phyloP scores from a whole-genome alignment of 2,797 vertebrate species.

The Brotula barbata region DNA sequence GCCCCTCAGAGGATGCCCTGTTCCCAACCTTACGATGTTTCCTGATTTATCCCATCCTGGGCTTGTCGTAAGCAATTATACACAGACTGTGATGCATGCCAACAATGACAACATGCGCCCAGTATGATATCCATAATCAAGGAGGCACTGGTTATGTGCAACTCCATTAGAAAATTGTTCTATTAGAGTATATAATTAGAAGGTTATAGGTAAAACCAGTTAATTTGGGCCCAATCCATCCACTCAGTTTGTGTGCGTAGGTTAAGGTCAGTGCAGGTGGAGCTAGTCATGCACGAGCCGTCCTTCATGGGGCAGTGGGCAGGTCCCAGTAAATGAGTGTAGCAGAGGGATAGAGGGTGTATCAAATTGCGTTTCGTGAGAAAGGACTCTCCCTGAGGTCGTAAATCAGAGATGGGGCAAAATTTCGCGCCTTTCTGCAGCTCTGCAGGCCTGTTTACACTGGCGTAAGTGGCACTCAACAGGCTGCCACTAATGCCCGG shows the following conservation, averaged over 20 bases:
- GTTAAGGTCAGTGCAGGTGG: constrained; percentile 76
- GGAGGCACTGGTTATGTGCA: constrained; percentile 14
- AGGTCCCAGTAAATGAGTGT: constrained; percentile 75
- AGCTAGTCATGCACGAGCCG: constrained; percentile 67
- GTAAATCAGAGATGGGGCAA: constrained; percentile 80
- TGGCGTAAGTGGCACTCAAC: constrained; percentile 76
- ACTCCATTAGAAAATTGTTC: background rate
- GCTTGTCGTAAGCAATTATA: constrained; percentile 50
- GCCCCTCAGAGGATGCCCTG: constrained; percentile 65
- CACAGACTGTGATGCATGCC: constrained; percentile 36
- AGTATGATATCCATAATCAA: constrained; percentile 35
- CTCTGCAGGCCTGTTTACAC: constrained; percentile 81
- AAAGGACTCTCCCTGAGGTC: constrained; percentile 76
- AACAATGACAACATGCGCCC: constrained; percentile 57
- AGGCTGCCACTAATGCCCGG: constrained; percentile 61
- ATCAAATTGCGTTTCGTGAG: constrained; percentile 74
- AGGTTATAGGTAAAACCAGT: background rate
- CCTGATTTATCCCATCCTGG: constrained; percentile 59
- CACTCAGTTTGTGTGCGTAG: constrained; percentile 43
- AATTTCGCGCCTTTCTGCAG: constrained; percentile 80
- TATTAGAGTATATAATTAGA: background rate
- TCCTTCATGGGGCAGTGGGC: constrained; percentile 71
- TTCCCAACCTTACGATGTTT: constrained; percentile 62
- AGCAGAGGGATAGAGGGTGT: constrained; percentile 68
- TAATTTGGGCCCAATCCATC: background rate